Base-by-base conservation (phyloP, 2,113 vertebrate genomes). In the Meles meles region DNA sequence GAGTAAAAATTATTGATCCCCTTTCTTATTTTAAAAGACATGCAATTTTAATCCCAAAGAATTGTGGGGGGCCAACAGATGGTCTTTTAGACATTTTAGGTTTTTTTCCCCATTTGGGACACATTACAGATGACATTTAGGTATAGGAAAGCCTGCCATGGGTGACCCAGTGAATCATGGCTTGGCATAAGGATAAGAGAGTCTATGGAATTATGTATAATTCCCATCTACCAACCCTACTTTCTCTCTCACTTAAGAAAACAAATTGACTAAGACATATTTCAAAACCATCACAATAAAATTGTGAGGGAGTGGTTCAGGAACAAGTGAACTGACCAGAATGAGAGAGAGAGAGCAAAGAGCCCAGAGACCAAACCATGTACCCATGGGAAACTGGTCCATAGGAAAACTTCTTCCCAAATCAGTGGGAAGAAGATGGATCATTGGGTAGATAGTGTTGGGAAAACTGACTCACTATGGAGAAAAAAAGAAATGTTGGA, bases 241-340 rank as follows among this genome's bases (percentile, higher is more conserved):
- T 8, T 93, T 74, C 10, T 90, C 47, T 86, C n/a, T 55, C 44
- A 71, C 25, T 86, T 44, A 88, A 77, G 42, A 65, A 97, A 96
- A 14, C 8, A 3, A 34, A 27, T 63, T 74, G 55, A n/a, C n/a
- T 79, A 44, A 93, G 82, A 74, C 55, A 47, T 69, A 21, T 80
- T 90, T 72, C 47, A 89, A 89, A 92, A 69, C 34, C 8, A 49
- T n/a, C 47, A 2, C 11, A 61, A 67, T 47, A 55, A 90, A 94
- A 55, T 49, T 14, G 1, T n/a, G 37, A 20, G 12, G 9, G 4
- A 15, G 42, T 31, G 0, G 21, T 14, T 6, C 3, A 44, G 63
- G 74, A 44, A 61, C 9, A 88, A 65, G 57, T n/a, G 61, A 37
- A 44, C 5, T 76, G 57, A 44, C 31, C 21, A 31, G 89, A 65